These are phyloP conservation scores for Prionace glauca DNA, from an alignment of 2,797 vertebrate species.

Conservation along the genomic window DNA sequence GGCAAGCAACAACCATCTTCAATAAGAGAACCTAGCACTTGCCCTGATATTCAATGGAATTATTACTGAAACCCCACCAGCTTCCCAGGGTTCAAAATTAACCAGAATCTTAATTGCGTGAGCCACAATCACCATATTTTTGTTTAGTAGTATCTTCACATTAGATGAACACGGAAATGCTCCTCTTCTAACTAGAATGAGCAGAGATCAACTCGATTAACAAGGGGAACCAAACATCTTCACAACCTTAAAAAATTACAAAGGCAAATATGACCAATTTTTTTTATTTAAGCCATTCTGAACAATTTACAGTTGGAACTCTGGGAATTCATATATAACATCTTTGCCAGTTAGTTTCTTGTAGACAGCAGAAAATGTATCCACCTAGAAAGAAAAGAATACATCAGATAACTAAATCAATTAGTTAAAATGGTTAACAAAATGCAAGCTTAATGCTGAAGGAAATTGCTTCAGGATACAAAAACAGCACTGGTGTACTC, in stretches of 20 bases:
- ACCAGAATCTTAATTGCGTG: not conserved
- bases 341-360: constrained; percentile 99
- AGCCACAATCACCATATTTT: too few relatives aligned
- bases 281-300: constrained; percentile 78
- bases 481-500: too few relatives aligned
- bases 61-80: not conserved
- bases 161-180: not conserved
- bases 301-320: constrained; percentile 87
- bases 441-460: not conserved
- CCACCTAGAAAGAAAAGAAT: constrained; percentile 67
- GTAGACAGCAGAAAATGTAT: constrained; percentile 97
- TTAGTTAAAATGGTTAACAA: not conserved
- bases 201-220: not conserved
- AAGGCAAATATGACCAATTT: not conserved
- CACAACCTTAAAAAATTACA: not conserved
- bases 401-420: not conserved
- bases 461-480: not conserved
- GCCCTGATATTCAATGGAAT: not conserved
- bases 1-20: not conserved
- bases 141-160: too few relatives aligned
- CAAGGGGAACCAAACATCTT: not conserved
- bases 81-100: not conserved
- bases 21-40: not conserved
- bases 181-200: not conserved
- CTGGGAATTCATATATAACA: constrained; percentile 95